Conservation (phyloP, 2,113 vertebrate genomes). For the Ailurus styani region DNA sequence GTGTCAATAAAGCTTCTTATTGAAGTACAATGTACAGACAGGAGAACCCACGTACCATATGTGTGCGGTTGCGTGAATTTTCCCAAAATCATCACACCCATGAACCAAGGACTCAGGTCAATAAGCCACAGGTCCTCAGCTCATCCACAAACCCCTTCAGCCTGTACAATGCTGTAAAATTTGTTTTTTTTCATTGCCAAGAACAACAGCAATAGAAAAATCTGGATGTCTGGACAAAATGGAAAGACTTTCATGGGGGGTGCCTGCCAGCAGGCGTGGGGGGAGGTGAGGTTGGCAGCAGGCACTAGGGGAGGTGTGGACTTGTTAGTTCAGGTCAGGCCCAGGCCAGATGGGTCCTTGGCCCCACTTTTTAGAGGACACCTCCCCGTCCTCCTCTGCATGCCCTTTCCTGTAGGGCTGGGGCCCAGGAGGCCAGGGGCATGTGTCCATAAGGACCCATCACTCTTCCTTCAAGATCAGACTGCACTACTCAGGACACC, state of each 20-base stretch:
- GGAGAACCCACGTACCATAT: background rate
- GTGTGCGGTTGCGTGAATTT: background rate
- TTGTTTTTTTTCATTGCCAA: background rate
- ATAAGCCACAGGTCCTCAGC: rapidly evolving
- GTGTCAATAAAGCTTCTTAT: background rate
- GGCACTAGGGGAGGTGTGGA: rapidly evolving
- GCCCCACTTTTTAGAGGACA: background rate
- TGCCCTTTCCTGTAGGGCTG: background rate
- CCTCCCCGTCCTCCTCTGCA: background rate
- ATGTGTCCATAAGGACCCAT: rapidly evolving
- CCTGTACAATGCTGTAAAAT: rapidly evolving
- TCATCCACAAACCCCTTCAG: background rate
- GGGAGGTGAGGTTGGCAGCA: rapidly evolving
- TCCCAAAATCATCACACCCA: background rate
- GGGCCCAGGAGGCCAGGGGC: background rate
- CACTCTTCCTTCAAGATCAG: background rate
- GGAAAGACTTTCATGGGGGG: rapidly evolving
- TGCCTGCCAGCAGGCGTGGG: rapidly evolving
- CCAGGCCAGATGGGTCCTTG: background rate
- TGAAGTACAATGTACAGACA: background rate
- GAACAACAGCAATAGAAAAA: background rate
- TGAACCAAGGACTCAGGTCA: background rate
- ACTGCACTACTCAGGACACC: background rate
- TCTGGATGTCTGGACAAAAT: background rate
- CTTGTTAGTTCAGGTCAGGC: rapidly evolving